phyloP scores from a whole-genome alignment of 2,888 invertebrate genomes.

The Acanthococcus lagerstroemiae region DNA sequence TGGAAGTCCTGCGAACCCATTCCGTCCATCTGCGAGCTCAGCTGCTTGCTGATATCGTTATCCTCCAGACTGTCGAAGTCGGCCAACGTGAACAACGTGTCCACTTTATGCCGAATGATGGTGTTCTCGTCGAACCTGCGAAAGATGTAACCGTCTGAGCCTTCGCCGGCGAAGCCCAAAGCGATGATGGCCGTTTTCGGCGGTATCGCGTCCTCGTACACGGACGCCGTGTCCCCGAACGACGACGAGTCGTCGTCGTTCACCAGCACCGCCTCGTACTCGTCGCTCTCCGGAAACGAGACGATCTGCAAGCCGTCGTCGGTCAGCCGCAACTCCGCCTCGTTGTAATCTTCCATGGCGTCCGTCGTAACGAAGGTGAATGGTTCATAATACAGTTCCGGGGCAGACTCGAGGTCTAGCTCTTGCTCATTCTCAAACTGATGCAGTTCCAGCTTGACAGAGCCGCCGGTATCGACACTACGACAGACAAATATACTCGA shows the following conservation, averaged over 20 bases:
- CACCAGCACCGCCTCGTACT: slow-evolving; percentile 12
- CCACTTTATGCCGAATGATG: slow-evolving; percentile 20
- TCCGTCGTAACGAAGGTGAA: slow-evolving; percentile 3
- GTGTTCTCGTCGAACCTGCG: slow-evolving; percentile 14
- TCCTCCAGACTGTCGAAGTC: slow-evolving; percentile 12
- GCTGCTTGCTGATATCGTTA: slow-evolving; percentile 2
- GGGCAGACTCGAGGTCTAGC: neutral
- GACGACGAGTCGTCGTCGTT: slow-evolving; percentile 24
- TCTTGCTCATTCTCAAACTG: neutral
- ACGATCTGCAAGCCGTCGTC: slow-evolving; percentile 18
- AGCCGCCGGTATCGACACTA: neutral
- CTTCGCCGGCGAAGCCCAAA: slow-evolving; percentile 10
- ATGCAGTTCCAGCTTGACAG: neutral
- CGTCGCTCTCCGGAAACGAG: slow-evolving; percentile 8
- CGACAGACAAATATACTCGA: neutral
- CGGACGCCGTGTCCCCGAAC: slow-evolving; percentile 15
- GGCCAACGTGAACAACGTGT: slow-evolving; percentile 15
- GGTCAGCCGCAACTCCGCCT: slow-evolving; percentile 4
- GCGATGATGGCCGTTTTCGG: slow-evolving; percentile 11
- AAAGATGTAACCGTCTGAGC: slow-evolving; percentile 15
- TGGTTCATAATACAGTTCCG: slow-evolving; percentile 22
- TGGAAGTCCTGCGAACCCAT: slow-evolving; percentile 7
- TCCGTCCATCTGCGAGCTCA: slow-evolving; percentile 5
- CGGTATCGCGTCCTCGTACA: slow-evolving; percentile 16
- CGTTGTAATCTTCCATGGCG: neutral